phyloP scores from a whole-genome alignment of 2,797 vertebrate species.

The Gastrophryne carolinensis region DNA sequence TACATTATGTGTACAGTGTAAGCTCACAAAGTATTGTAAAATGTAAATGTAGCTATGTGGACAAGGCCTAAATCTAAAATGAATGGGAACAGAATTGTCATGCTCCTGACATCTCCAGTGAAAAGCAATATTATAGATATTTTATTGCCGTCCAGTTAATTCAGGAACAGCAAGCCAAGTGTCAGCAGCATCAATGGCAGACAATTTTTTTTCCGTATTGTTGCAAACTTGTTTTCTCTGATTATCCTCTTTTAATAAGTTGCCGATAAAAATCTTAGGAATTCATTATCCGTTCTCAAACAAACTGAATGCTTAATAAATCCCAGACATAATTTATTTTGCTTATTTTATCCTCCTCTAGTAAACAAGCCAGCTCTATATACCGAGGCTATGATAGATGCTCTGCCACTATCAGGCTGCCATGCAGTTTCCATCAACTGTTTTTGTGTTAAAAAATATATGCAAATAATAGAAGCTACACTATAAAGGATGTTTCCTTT shows the following conservation, averaged over 20 bases:
- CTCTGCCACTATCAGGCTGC: slow-evolving; percentile 3
- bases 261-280: background rate
- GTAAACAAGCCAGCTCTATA: background rate
- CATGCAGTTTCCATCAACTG: background rate
- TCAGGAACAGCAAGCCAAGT: background rate
- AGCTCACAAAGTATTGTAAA: background rate
- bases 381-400: background rate
- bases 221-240: background rate
- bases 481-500: slow-evolving; percentile 5
- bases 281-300: background rate
- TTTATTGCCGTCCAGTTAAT: background rate
- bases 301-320: background rate
- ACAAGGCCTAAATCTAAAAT: background rate
- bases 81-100: background rate
- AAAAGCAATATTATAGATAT: background rate
- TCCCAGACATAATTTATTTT: background rate
- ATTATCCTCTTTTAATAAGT: background rate
- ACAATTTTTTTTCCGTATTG: background rate
- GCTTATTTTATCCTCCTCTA: background rate
- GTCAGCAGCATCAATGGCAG: background rate
- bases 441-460: background rate
- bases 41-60: background rate
- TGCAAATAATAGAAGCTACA: background rate
- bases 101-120: background rate
- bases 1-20: no score